Base-by-base conservation (phyloP, 2,113 vertebrate species). In the Chloroceryle aenea region DNA sequence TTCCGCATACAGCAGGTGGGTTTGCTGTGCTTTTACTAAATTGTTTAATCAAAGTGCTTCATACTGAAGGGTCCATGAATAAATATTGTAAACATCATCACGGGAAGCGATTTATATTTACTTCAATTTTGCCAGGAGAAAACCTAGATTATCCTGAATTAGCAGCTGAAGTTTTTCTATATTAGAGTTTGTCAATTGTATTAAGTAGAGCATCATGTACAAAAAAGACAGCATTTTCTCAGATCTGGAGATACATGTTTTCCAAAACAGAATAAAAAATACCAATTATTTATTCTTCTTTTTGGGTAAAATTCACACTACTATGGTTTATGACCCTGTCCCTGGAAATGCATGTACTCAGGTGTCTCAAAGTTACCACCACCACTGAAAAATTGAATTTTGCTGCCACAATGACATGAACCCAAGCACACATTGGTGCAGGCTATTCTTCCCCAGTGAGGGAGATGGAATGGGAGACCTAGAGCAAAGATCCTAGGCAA, bases 41-140 rank as follows among this genome's bases (percentile, higher is more conserved):
- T 90, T 95, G 85, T 97, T 97, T 96, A 96, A 97, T 96, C 95
- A 96, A 95, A 96, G 95, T 96, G 76, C 90, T 97, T 96, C 93
- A 89, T 94, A 84, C 68, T 95, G 85, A 95, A 97, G 93, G 56
- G 95, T 95, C 96, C 95, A 95, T 96, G 95, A 96, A 95, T 95
- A 96, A 96, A 96, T 95, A 96, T 93, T 89, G 93, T 96, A 96
- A 97, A 96, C 86, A 95, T 92, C 90, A 94, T 91, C 93, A 84
- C 76, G 64, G 76, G 85, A 95, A 95, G 90, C 84, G 90, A 97
- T 96, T 97, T 91, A 43, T 94, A 96, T 95, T 96, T 97, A 74
- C 82, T 90, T 87, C 93, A 91, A 47, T 91, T 95, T 97, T 90
- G 10, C 59, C 79, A 89, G 88, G 45, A 95, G 77, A 91, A 97